phyloP scores from a whole-genome alignment of 2,113 vertebrate species.

The Mobula hypostoma region DNA sequence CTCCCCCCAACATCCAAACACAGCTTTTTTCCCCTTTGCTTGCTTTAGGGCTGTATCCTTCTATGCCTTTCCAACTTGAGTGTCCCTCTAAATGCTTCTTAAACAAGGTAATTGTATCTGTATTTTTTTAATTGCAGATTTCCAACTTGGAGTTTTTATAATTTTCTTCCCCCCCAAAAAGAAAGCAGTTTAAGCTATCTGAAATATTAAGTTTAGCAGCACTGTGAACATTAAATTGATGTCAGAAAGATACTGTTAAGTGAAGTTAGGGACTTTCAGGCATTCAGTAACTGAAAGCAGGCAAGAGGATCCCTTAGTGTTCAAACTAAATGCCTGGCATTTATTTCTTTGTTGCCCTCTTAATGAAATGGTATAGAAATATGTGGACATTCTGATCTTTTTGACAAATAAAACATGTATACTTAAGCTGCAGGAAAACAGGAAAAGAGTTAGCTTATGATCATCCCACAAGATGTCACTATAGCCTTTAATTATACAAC shows the following conservation, averaged over 20 bases:
- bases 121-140: too few species aligned
- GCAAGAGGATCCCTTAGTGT: not conserved
- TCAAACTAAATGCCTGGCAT: not conserved
- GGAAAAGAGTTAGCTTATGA: not conserved
- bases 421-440: not conserved
- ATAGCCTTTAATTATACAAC: not conserved
- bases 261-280: not conserved
- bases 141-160: too few species aligned
- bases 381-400: not conserved
- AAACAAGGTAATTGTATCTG: too few species aligned
- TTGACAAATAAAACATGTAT: not conserved
- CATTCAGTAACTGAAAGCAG: not conserved
- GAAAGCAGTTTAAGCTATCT: not conserved
- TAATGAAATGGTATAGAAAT: not conserved
- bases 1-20: too few species aligned
- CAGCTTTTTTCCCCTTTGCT: too few species aligned
- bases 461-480: constrained; percentile 30
- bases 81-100: too few species aligned
- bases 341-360: not conserved
- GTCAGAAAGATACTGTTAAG: not conserved
- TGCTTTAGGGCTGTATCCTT: too few species aligned
- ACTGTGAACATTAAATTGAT: not conserved
- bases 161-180: not conserved
- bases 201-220: not conserved
- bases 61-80: too few species aligned